Conservation (phyloP, 2,797 vertebrate species). For the Crenuchus spilurus region DNA sequence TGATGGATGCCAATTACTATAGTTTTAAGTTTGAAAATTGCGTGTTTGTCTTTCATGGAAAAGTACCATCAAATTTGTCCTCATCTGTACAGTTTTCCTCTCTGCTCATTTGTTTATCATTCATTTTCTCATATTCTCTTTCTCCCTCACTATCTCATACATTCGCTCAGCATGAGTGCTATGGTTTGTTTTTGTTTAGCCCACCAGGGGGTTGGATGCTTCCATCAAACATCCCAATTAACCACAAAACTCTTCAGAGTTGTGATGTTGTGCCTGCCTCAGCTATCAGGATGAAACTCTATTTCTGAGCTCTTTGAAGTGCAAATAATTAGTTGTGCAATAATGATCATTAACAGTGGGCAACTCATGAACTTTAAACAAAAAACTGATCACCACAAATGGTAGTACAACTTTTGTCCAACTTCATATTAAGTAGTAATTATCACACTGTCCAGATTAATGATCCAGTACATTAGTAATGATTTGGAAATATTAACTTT, state of each 20-base stretch:
- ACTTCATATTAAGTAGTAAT: neutral
- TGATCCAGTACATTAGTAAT: too few relatives aligned
- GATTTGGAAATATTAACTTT: too few relatives aligned
- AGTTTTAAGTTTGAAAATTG: too few relatives aligned
- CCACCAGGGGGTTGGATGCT: neutral
- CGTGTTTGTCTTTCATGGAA: too few relatives aligned
- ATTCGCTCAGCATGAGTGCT: constrained; percentile 6
- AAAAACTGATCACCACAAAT: neutral
- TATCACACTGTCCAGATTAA: neutral
- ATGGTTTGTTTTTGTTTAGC: constrained; percentile 20
- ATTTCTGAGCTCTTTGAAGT: constrained; percentile 10
- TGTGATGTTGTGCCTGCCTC: neutral
- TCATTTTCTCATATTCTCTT: neutral
- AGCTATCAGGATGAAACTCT: constrained; percentile 2
- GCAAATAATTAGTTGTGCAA: neutral
- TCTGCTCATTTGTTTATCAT: neutral
- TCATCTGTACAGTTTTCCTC: neutral
- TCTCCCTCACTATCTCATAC: neutral
- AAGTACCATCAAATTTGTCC: neutral
- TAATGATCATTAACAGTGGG: neutral
- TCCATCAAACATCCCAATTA: constrained; percentile 15
- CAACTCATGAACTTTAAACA: neutral
- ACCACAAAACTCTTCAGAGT: neutral
- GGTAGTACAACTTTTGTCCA: neutral
- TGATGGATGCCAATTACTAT: too few relatives aligned